Base-by-base conservation (phyloP, 1,140 invertebrate genomes). In the Brachionus koreanus region DNA sequence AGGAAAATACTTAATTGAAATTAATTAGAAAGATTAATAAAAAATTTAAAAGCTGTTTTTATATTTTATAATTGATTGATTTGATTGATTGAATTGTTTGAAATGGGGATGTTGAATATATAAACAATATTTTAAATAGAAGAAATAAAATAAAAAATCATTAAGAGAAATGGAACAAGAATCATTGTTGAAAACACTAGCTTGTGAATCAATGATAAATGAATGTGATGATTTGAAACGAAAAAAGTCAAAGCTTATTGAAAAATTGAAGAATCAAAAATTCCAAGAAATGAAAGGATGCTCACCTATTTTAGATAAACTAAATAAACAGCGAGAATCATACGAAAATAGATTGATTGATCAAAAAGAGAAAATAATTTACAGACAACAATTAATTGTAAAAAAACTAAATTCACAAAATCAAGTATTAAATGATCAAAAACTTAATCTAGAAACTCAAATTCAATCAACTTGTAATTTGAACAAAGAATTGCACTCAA, bases 1-100 rank as follows among this genome's bases (percentile, higher is more conserved):
- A 5, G 81, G 81, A 67, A 82, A 82, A 82, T 69, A 82, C 76
- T 81, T 19, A 79, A 79, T 16, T 42, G 9, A 79, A 29, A 75
- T 65, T 65, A 6, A n/a, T 65, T 7, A 65, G 29, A 33, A 10
- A 65, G n/a, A n/a, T n/a, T n/a, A n/a, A 33, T n/a, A 23, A 65
- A 65, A 33, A 57, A 57, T 7, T 57, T 57, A 19, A 0, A 19
- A 57, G 19, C 49, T 57, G 49, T 57, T 23, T 29, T 29, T 29
- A n/a, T 29, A 2, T 29, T 29, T 29, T 29, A 1, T 29, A 2
- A 57, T 5, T 57, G 49, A 57, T 57, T 57, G 49, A 57, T 57
- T 57, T 49, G 43, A 49, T 49, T 49, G 43, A 49, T 49, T 49
- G 43, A 29, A 3, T 2, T 29, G 29, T 29, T 29, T 29, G 29